These are phyloP conservation scores for Lepidurus arcticus DNA, from an alignment of 1,140 invertebrate species.

Conservation along the genomic window DNA sequence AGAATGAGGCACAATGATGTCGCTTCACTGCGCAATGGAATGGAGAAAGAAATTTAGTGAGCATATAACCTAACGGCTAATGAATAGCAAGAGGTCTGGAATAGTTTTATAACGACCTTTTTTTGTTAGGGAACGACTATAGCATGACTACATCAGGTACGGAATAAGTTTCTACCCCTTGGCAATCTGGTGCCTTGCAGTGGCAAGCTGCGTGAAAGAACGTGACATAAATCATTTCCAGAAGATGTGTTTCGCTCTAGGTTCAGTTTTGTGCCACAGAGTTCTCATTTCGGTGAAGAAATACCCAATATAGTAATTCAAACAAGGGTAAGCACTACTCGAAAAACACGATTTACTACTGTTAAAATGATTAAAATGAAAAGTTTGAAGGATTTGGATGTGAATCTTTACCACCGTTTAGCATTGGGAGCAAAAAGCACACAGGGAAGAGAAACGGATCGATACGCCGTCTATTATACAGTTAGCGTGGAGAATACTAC, in stretches of 20 bases:
- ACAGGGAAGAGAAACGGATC: no score
- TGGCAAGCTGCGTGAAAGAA: neutral
- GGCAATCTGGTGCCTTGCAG: neutral
- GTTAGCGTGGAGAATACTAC: no score
- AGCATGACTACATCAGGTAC: neutral
- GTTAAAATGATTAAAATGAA: no score
- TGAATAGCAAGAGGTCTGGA: neutral
- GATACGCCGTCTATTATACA: no score
- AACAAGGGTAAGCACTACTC: no score
- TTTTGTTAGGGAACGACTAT: neutral
- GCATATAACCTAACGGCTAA: neutral
- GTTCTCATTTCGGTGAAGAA: no score
- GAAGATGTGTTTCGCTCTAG: neutral
- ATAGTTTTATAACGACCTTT: conserved; percentile 15
- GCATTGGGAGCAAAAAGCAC: no score
- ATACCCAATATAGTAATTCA: no score
- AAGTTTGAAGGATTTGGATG: no score
- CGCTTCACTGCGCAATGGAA: neutral
- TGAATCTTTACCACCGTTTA: no score
- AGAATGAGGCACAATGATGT: neutral
- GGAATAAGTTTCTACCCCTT: neutral
- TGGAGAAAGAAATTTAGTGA: neutral
- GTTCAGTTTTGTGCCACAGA: no score
- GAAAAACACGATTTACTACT: no score
- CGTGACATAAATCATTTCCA: neutral